Evolutionary conservation across 2,113 vertebrate genomes (phyloP).

Genomic region (Leptosomus discolor): DNA sequence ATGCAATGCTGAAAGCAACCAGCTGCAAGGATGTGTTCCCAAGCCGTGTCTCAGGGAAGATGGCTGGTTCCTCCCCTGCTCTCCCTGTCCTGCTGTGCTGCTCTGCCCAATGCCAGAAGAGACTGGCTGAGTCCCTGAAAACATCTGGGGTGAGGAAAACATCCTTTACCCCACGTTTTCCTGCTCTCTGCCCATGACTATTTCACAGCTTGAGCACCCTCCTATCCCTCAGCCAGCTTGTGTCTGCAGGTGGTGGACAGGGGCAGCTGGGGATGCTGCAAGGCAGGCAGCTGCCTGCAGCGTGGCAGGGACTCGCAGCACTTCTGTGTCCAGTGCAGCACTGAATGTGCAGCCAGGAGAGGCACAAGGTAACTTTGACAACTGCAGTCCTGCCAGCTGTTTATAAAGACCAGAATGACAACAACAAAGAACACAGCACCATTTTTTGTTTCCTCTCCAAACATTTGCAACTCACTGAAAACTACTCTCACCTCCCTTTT

Average conservation of each 20-base stretch:
- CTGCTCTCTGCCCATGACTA: neutral
- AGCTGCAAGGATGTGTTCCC: neutral
- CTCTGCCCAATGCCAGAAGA: neutral
- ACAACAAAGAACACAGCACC: neutral
- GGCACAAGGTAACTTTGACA: rapidly evolving
- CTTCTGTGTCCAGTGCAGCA: neutral
- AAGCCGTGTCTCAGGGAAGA: neutral
- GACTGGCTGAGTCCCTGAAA: neutral
- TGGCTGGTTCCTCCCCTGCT: rapidly evolving
- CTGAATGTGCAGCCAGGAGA: neutral
- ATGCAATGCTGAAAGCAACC: neutral
- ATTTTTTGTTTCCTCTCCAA: neutral
- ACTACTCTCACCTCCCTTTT: neutral
- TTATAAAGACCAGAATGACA: neutral
- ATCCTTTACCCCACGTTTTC: neutral
- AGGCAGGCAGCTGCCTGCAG: neutral
- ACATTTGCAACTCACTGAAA: neutral
- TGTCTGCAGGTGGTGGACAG: neutral
- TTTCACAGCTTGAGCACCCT: neutral
- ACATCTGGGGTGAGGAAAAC: neutral
- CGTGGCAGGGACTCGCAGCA: rapidly evolving
- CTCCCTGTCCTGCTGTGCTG: neutral
- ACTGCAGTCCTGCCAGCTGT: neutral
- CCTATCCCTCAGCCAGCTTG: neutral
- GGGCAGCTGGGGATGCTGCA: neutral